Base-by-base conservation (phyloP, 2,888 invertebrate species). In the Coecobrya sp. region DNA sequence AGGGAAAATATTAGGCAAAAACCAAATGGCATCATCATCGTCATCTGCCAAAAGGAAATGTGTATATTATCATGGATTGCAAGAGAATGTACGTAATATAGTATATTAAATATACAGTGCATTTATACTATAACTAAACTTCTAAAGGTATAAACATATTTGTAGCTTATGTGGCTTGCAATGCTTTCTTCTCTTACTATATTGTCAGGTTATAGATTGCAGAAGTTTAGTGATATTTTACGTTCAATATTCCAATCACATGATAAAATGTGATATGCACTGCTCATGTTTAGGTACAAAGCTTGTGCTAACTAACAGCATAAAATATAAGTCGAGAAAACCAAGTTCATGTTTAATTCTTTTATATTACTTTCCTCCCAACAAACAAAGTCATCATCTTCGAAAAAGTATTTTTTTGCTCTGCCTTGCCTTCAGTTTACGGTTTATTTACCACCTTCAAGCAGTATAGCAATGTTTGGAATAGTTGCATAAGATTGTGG, bases 221-320 rank as follows among this genome's bases (percentile, higher is more conserved):
- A 86, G 86, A 86, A 49, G 68, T 86, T 86, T 68, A 49, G 86
- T 49, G 65, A 86, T 86, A 86, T 86, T 68, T 86, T 70, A 86
- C 27, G 49, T 45, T 36, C 16, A 45, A 52, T 76, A 25, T 49
- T 73, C 73, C 36, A 73, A 42, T 25, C 2, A 42, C 42, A 42
- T 3, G 65, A 65, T 65, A 65, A 65, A 65, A 65, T 65, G 65
- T 27, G 65, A 65, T 65, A 65, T 65, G 16, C 65, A 65, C 11
- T 19, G 25, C 27, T 65, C 13, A 11, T 65, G 55, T 7, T 19
- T 27, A 59, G 19, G 5, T 19, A 65, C 65, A 25, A 65, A 55
- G 25, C 27, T 11, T 4, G 25, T 25, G 59, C 59, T 8, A n/a
- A 10, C 7, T 65, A 11, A 19, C 5, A 27, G 65, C 19, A 19